phyloP scores from a whole-genome alignment of 2,797 vertebrate species.

The Chiroxiphia lanceolata region DNA sequence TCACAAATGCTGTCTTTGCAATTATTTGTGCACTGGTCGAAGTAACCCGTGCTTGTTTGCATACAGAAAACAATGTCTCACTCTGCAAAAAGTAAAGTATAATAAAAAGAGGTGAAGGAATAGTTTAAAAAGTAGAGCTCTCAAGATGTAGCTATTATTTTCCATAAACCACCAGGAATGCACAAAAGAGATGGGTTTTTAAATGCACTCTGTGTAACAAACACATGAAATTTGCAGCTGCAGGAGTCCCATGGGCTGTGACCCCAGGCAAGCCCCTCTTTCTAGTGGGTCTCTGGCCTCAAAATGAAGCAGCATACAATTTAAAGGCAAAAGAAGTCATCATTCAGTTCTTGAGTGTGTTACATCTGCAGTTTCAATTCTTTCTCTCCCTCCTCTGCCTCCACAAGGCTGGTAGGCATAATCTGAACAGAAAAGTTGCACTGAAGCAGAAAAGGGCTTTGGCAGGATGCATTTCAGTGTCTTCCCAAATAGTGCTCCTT shows the following conservation, averaged over 20 bases:
- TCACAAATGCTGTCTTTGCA: not conserved
- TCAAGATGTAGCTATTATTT: not conserved
- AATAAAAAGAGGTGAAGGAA: not conserved
- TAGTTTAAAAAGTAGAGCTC: not conserved
- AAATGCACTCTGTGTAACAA: not conserved
- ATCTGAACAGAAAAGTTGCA: not conserved
- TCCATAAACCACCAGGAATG: not conserved
- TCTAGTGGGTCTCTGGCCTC: not conserved
- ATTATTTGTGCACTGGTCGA: not conserved
- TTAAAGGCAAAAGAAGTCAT: not conserved
- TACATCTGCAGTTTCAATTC: not conserved
- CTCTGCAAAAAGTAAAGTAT: not conserved
- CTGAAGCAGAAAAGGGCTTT: not conserved
- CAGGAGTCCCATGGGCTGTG: not conserved
- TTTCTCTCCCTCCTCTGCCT: not conserved
- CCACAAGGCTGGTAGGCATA: not conserved
- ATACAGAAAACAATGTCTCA: not conserved
- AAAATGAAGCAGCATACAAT: accelerated
- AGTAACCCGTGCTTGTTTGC: not conserved
- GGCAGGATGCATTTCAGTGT: not conserved
- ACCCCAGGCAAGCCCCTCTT: not conserved
- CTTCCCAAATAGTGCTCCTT: not conserved
- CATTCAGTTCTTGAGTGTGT: not conserved
- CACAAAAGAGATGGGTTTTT: not conserved
- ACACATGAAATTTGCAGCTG: not conserved